A percentile compares a stretch with the other conserved stretches of the same genome.
phyloP scores from a whole-genome alignment of 2,888 invertebrate species.

The Tanytarsus gracilentus region DNA sequence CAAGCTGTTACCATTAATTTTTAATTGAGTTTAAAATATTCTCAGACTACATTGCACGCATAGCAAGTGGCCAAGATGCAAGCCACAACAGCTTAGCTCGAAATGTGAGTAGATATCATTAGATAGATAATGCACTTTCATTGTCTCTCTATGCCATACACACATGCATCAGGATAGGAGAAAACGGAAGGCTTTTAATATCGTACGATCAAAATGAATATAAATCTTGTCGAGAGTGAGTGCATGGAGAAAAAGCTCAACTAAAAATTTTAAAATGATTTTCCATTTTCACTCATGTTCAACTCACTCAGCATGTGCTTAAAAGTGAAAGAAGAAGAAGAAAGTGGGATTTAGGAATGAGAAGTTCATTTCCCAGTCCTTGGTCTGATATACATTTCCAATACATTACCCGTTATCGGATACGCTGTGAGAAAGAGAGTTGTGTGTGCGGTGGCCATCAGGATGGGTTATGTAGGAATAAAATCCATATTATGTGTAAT shows the following conservation, averaged over 20 bases:
- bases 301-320: too few relatives aligned
- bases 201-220: constrained; percentile 16
- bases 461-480: constrained; percentile 1
- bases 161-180: neutral
- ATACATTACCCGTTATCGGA: constrained; percentile 25
- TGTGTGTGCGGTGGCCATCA: constrained; percentile 5
- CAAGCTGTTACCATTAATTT: constrained; percentile 16
- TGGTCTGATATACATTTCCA: constrained; percentile 22
- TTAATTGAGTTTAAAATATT: constrained; percentile 21
- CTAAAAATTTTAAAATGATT: constrained; percentile 5
- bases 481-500: neutral
- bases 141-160: neutral
- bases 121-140: constrained; percentile 19
- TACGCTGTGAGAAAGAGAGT: neutral
- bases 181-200: constrained; percentile 28
- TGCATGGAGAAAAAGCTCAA: neutral
- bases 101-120: neutral
- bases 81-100: too few relatives aligned
- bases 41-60: constrained; percentile 25
- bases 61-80: neutral
- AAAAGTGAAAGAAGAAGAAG: too few relatives aligned
- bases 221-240: constrained; percentile 26
- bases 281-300: neutral
- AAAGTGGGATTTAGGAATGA: too few relatives aligned
- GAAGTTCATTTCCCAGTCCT: too few relatives aligned